Evolutionary conservation across 2,797 vertebrate species (phyloP).

Genomic region (Trachops cirrhosus): DNA sequence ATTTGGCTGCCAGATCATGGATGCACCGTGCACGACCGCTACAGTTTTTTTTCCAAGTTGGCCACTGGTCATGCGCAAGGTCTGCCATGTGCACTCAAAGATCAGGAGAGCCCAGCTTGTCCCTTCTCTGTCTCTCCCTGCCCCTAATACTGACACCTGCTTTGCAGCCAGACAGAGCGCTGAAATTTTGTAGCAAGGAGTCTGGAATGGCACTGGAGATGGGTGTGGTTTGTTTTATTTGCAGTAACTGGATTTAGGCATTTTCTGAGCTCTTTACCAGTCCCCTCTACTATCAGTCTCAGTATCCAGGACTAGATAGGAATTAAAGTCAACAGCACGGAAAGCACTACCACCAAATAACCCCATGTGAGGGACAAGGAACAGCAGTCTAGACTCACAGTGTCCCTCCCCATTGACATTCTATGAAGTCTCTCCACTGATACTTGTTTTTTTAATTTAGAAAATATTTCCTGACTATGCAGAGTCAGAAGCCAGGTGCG

Average conservation of each 20-base stretch:
- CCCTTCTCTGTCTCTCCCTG: background rate
- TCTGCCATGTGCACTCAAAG: background rate
- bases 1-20: background rate
- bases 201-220: background rate
- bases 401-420: conserved; percentile 48
- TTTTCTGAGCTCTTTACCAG: conserved; percentile 48
- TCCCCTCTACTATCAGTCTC: conserved; percentile 17
- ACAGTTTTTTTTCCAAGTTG: background rate
- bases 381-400: background rate
- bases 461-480: conserved; percentile 71
- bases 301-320: conserved; percentile 22
- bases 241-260: background rate
- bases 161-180: background rate
- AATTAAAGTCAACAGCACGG: conserved; percentile 61
- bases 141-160: background rate
- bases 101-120: background rate
- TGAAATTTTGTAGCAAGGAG: conserved; percentile 17
- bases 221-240: conserved; percentile 7
- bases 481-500: conserved; percentile 49
- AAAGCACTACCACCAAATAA: conserved; percentile 64
- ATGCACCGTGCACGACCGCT: background rate
- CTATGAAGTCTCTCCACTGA: conserved; percentile 74
- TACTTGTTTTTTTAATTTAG: conserved; percentile 72
- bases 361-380: conserved; percentile 58
- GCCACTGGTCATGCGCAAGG: background rate